Evolutionary conservation across 2,797 vertebrate species (phyloP).

Genomic region (Paguma larvata): DNA sequence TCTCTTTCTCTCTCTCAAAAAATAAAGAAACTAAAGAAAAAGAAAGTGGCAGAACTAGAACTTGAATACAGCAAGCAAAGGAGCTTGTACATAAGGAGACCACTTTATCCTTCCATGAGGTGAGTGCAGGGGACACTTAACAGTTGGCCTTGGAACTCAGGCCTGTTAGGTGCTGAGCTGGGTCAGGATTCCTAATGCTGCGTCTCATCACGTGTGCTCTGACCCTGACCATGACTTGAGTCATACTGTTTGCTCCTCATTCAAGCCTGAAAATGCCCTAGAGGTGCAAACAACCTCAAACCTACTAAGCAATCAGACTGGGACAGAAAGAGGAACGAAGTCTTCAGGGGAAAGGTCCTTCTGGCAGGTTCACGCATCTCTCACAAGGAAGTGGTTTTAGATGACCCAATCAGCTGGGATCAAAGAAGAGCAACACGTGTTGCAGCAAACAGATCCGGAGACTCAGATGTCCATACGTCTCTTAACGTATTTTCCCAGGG

Average conservation of each 20-base stretch:
- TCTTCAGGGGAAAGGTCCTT: background rate
- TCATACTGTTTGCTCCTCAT: background rate
- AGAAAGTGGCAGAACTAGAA: background rate
- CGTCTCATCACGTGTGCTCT: background rate
- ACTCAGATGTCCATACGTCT: background rate
- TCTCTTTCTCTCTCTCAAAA: no score
- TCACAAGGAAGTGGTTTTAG: slow-evolving; percentile 1
- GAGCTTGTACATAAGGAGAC: background rate
- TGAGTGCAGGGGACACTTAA: background rate
- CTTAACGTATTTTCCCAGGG: background rate
- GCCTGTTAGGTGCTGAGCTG: background rate
- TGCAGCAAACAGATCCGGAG: background rate
- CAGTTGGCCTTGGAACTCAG: background rate
- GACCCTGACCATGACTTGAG: background rate
- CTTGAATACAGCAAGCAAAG: background rate
- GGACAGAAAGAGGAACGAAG: slow-evolving; percentile 30
- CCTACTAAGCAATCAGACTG: background rate
- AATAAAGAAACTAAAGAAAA: background rate
- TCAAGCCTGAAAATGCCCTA: background rate
- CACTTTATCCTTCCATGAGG: background rate
- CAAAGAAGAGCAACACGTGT: background rate
- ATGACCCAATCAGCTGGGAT: background rate
- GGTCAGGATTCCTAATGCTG: background rate
- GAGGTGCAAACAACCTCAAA: background rate
- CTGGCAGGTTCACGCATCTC: background rate